Conservation (phyloP, 2,888 invertebrate species). For the Nysson spinosus region DNA sequence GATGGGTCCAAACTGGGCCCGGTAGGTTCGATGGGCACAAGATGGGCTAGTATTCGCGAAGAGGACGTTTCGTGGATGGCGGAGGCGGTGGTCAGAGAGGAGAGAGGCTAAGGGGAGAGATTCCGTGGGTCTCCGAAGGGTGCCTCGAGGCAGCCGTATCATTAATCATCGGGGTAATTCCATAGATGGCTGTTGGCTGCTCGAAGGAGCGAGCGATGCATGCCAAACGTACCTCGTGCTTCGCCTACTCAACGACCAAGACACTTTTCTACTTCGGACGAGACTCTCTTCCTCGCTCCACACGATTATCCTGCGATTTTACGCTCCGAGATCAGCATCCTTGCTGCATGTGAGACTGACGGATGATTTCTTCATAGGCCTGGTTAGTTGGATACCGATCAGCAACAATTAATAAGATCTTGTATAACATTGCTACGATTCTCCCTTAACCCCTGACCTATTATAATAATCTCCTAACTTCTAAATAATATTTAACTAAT, state of each 20-base stretch:
- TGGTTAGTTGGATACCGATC: too few relatives aligned
- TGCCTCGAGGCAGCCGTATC: conserved; percentile 63
- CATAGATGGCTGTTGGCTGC: conserved; percentile 75
- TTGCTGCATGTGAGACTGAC: too few relatives aligned
- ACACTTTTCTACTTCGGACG: conserved; percentile 39
- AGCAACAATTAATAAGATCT: too few relatives aligned
- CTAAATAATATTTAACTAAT: too few relatives aligned
- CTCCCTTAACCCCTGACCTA: too few relatives aligned
- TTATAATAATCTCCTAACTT: too few relatives aligned
- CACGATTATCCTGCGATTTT: too few relatives aligned
- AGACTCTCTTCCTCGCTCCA: too few relatives aligned
- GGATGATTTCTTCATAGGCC: too few relatives aligned
- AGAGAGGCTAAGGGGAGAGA: conserved; percentile 22
- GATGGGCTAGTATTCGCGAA: conserved; percentile 52
- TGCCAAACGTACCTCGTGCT: conserved; percentile 72
- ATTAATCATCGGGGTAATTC: conserved; percentile 77
- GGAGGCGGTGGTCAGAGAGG: conserved; percentile 48
- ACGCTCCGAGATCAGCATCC: too few relatives aligned
- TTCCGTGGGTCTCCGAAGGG: conserved; percentile 44
- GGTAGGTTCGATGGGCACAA: conserved; percentile 40
- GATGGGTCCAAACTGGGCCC: conserved; percentile 5
- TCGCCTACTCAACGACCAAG: conserved; percentile 63
- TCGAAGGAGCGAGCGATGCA: conserved; percentile 73
- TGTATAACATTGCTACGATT: too few relatives aligned
- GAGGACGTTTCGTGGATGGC: conserved; percentile 32